Percentiles rank a stretch among this genome's conserved stretches.
Conservation (phyloP, 2,113 vertebrate species). For the Sinocyclocheilus maitianheensis region DNA sequence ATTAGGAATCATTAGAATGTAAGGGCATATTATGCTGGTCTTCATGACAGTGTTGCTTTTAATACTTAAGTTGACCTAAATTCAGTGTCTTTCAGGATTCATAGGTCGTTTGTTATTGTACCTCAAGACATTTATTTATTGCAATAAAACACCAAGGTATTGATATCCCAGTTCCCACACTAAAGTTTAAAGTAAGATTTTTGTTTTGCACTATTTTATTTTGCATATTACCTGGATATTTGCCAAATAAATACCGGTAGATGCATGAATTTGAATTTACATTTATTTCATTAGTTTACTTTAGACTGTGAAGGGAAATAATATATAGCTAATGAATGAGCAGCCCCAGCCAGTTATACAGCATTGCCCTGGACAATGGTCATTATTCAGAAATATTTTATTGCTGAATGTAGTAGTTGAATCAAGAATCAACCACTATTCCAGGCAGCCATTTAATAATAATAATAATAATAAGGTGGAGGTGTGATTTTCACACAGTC, state of each 20-base stretch:
- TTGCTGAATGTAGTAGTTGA: background rate
- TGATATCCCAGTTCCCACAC: too few species aligned
- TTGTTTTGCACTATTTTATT: background rate
- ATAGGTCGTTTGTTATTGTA: background rate
- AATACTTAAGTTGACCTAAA: background rate
- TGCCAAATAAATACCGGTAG: background rate
- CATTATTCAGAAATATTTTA: background rate
- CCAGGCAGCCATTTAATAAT: background rate
- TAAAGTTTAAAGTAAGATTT: too few species aligned
- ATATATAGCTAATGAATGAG: background rate
- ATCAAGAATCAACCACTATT: background rate
- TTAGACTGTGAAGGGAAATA: background rate
- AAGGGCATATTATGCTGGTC: background rate
- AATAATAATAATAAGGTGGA: too few species aligned
- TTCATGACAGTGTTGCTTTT: background rate
- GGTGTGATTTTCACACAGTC: background rate
- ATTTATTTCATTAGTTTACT: background rate
- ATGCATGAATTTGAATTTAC: background rate
- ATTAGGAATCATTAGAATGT: conserved; percentile 3
- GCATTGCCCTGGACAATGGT: background rate
- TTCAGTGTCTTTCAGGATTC: background rate
- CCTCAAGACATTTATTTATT: background rate
- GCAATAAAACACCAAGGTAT: too few species aligned
- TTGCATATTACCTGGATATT: background rate
- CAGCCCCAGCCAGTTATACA: background rate